phyloP scores from a whole-genome alignment of 1,140 invertebrate genomes.

The Anoplolepis gracilipes region DNA sequence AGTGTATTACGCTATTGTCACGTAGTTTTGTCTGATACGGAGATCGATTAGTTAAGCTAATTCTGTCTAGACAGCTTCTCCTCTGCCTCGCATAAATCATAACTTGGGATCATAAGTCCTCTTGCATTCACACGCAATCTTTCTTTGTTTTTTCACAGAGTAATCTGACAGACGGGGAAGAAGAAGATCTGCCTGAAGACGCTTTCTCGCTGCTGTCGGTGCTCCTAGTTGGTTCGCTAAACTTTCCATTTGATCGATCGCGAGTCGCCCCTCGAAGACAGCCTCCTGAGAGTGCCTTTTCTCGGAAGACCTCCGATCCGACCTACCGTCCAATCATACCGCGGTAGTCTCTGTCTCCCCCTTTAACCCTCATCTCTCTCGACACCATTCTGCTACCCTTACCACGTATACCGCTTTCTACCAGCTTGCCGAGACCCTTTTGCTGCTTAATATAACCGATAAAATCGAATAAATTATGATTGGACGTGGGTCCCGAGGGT shows the following conservation, averaged over 20 bases:
- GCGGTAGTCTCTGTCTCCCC: slow-evolving; percentile 1
- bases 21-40: slow-evolving; percentile 1
- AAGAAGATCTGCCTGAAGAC: slow-evolving; percentile 89
- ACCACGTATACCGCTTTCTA: neutral
- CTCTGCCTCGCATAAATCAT: slow-evolving; percentile 7
- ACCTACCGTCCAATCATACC: slow-evolving; percentile 48
- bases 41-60: neutral
- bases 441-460: slow-evolving; percentile 36
- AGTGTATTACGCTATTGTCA: neutral
- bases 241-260: slow-evolving; percentile 75
- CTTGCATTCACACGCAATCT: neutral
- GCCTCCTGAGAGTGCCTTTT: slow-evolving; percentile 53
- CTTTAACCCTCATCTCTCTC: neutral
- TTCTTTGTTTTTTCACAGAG: slow-evolving; percentile 76
- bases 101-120: neutral
- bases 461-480: slow-evolving; percentile 58
- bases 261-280: slow-evolving; percentile 73
- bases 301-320: slow-evolving; percentile 65
- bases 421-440: neutral
- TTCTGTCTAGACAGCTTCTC: neutral
- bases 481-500: slow-evolving; percentile 14
- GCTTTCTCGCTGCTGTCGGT: slow-evolving; percentile 90
- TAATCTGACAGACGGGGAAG: slow-evolving; percentile 86
- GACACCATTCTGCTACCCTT: neutral
- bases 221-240: slow-evolving; percentile 90